These are phyloP conservation scores for Scaptodrosophila lebanonensis DNA, from an alignment of 1,140 invertebrate species.

Conservation along the genomic window DNA sequence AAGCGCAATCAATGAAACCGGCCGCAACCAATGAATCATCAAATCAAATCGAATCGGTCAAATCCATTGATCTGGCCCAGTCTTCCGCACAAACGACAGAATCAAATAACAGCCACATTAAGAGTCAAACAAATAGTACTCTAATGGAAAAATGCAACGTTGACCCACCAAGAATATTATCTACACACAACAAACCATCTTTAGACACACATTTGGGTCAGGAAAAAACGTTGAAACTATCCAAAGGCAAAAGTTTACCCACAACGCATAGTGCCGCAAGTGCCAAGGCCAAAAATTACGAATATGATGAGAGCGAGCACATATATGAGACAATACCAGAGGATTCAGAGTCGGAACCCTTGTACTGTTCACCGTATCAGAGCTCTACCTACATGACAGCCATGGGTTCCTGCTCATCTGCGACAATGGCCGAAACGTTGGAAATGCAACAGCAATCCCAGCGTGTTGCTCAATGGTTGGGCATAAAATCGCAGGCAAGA, in stretches of 20 bases:
- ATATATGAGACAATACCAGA: slow-evolving; percentile 85
- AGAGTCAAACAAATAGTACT: background rate
- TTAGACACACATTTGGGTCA: background rate
- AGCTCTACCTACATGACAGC: slow-evolving; percentile 68
- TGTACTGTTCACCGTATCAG: slow-evolving; percentile 84
- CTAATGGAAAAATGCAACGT: background rate
- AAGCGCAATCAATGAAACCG: slow-evolving; percentile 17
- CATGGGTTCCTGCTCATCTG: slow-evolving; percentile 47
- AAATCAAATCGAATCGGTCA: background rate
- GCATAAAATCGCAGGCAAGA: slow-evolving; percentile 42
- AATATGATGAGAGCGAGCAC: slow-evolving; percentile 79
- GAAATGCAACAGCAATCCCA: slow-evolving; percentile 72
- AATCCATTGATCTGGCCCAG: slow-evolving; percentile 4
- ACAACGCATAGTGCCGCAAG: background rate
- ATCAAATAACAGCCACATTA: background rate
- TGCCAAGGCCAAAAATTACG: slow-evolving; percentile 23
- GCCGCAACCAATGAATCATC: slow-evolving; percentile 2
- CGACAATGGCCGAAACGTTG: slow-evolving; percentile 25
- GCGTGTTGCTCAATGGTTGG: slow-evolving; percentile 62
- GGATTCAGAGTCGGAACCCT: slow-evolving; percentile 81
- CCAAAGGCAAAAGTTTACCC: background rate
- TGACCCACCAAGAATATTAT: background rate
- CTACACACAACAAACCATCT: background rate
- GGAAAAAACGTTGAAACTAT: slow-evolving; percentile 1
- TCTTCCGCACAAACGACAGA: background rate